Percentiles rank a stretch among this genome's conserved stretches.
Conservation (phyloP, 2,888 invertebrate genomes). For the Lithosia quadra region DNA sequence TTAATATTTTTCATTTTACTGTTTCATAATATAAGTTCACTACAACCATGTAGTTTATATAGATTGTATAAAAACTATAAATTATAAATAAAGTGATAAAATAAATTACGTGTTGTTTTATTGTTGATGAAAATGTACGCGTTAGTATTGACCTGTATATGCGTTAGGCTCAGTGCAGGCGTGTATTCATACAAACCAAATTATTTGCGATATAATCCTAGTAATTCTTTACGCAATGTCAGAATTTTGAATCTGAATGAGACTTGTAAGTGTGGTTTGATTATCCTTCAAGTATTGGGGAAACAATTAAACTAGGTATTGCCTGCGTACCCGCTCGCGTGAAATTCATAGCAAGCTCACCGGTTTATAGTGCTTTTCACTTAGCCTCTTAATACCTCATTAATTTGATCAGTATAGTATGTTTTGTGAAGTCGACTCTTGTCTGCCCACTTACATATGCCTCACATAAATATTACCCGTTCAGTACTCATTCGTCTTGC, state of each 20-base stretch:
- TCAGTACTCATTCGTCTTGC: too few species aligned
- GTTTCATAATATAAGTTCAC: conserved; percentile 26
- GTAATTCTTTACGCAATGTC: too few species aligned
- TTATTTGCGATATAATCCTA: not conserved
- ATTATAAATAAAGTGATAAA: conserved; percentile 41
- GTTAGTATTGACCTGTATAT: conserved; percentile 9
- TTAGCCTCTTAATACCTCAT: too few species aligned
- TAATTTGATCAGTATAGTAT: too few species aligned
- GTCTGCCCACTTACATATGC: too few species aligned
- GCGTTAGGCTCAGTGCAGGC: not conserved
- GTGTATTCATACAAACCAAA: not conserved
- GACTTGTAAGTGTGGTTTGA: conserved; percentile 44
- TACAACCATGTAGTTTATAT: conserved; percentile 13
- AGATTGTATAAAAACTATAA: conserved; percentile 37
- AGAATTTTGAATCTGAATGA: conserved; percentile 40
- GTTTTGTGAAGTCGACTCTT: too few species aligned
- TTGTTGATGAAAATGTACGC: conserved; percentile 32
- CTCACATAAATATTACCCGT: too few species aligned
- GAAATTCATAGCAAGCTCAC: too few species aligned
- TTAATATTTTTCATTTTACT: conserved; percentile 9
- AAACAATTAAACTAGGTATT: too few species aligned
- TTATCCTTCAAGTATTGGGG: too few species aligned
- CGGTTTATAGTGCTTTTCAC: too few species aligned
- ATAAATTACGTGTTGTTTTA: conserved; percentile 28
- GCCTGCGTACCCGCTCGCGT: too few species aligned